Conservation (phyloP, 1,140 invertebrate genomes). For the Sycophila sp. region DNA sequence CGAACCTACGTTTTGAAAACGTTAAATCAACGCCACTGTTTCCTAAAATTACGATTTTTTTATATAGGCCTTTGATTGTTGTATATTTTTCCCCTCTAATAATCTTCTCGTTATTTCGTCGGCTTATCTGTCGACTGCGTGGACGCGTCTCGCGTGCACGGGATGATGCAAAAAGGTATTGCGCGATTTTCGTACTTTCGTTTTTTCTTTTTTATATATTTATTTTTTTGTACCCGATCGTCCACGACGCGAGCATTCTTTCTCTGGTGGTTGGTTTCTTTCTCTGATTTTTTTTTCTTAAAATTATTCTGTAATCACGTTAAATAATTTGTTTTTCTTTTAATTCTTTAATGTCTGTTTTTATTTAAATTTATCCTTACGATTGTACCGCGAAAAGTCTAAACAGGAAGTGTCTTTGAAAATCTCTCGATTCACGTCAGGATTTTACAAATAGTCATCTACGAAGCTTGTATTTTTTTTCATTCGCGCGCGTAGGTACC, state of each 20-base stretch:
- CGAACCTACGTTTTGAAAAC: slow-evolving; percentile 43
- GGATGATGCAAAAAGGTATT: slow-evolving; percentile 35
- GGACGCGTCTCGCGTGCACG: slow-evolving; percentile 8
- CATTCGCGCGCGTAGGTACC: no score
- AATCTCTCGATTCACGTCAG: neutral
- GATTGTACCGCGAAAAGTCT: neutral
- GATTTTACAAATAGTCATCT: slow-evolving; percentile 10
- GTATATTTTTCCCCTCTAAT: no score
- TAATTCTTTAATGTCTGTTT: no score
- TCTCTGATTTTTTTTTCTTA: neutral
- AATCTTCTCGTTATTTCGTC: slow-evolving; percentile 15
- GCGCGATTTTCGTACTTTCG: slow-evolving; percentile 38
- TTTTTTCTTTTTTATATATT: slow-evolving; percentile 32
- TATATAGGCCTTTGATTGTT: slow-evolving; percentile 56
- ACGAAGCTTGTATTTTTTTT: slow-evolving; percentile 4
- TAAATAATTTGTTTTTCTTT: neutral
- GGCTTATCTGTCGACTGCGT: no score
- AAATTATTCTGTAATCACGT: neutral
- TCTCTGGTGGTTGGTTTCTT: no score
- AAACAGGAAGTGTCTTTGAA: slow-evolving; percentile 2
- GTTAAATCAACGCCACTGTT: slow-evolving; percentile 46
- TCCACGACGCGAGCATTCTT: no score
- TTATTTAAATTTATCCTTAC: neutral
- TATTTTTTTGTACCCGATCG: no score
- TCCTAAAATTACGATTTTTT: slow-evolving; percentile 44